Conservation (phyloP, 35 echinoderm and acorn worm genomes). For the Hemicentrotus pulcherrimus region DNA sequence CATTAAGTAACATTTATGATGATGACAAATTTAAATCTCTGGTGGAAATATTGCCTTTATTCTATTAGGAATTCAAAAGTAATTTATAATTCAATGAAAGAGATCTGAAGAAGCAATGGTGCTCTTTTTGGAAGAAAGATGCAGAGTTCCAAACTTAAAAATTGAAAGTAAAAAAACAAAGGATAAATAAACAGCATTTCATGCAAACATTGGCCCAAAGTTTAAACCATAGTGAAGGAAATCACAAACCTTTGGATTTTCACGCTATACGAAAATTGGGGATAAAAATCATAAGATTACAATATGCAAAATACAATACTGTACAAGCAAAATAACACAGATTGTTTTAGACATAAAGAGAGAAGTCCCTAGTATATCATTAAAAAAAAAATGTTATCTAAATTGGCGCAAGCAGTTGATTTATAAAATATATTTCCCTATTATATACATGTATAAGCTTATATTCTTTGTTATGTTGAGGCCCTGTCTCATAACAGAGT, state of each 20-base stretch:
- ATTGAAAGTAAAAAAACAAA: background rate
- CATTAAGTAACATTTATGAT: background rate
- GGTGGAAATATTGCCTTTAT: background rate
- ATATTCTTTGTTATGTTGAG: too few relatives aligned
- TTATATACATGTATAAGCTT: too few relatives aligned
- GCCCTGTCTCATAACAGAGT: too few relatives aligned
- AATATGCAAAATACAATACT: background rate
- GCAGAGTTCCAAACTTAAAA: background rate
- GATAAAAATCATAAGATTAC: background rate
- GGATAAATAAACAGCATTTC: background rate
- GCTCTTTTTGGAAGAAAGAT: background rate
- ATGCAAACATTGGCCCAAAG: background rate
- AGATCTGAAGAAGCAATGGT: background rate
- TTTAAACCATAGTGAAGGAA: background rate
- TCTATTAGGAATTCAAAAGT: too few relatives aligned
- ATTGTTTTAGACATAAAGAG: too few relatives aligned
- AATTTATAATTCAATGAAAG: too few relatives aligned
- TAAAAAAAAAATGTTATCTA: too few relatives aligned
- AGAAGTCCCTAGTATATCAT: too few relatives aligned
- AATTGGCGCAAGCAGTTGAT: too few relatives aligned
- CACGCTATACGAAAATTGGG: background rate
- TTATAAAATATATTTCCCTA: too few relatives aligned
- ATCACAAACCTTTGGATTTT: conserved; percentile 11
- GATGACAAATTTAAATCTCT: background rate
- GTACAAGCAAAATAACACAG: background rate